Evolutionary conservation across 2,797 vertebrate genomes (phyloP).

Genomic region (Thalassophryne amazonica): DNA sequence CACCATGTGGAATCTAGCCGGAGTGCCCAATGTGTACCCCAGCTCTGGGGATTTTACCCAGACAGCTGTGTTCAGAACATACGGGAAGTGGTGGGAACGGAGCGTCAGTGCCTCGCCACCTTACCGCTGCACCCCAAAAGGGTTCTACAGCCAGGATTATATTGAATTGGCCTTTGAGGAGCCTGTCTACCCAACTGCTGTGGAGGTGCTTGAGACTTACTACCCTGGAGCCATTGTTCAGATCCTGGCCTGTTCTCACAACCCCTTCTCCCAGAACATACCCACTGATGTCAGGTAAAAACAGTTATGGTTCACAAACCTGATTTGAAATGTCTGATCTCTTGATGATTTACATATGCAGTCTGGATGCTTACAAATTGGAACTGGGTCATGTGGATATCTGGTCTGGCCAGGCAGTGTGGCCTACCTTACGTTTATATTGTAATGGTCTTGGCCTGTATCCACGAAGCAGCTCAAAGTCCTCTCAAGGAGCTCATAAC

Average conservation of each 20-base stretch:
- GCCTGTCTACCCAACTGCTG: constrained; percentile 93
- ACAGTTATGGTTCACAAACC: no score
- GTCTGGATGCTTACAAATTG: no score
- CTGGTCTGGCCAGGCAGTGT: no score
- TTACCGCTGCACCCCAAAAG: constrained; percentile 85
- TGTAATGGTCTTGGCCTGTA: no score
- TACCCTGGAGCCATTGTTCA: constrained; percentile 94
- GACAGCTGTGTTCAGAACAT: constrained; percentile 94
- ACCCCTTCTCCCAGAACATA: constrained; percentile 92
- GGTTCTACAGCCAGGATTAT: constrained; percentile 92
- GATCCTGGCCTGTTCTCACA: constrained; percentile 96
- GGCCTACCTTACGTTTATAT: no score
- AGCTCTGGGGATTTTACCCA: constrained; percentile 98
- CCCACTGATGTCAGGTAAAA: constrained; percentile 92
- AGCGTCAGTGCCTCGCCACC: constrained; percentile 83
- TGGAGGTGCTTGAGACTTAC: constrained; percentile 96
- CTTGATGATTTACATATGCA: no score
- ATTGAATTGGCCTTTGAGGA: constrained; percentile 96
- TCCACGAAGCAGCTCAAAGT: no score
- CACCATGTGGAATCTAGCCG: constrained; percentile 98
- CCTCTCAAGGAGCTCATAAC: no score
- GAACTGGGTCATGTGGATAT: no score
- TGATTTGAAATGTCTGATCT: no score
- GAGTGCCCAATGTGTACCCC: constrained; percentile 93
- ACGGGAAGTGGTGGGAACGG: constrained; percentile 94